phyloP scores from a whole-genome alignment of 2,113 vertebrate genomes.

The Pantherophis guttatus region DNA sequence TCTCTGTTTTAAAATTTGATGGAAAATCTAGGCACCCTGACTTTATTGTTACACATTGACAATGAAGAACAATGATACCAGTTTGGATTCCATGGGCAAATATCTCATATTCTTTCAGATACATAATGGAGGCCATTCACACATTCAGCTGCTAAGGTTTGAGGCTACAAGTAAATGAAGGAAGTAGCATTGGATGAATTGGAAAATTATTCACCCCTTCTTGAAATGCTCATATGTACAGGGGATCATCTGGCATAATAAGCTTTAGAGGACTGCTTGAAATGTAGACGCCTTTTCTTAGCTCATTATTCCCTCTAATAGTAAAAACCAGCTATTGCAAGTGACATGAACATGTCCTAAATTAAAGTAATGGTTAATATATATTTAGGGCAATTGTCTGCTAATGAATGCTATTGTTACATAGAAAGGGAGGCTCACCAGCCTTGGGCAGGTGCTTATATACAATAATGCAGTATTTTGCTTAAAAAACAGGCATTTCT shows the following conservation, averaged over 20 bases:
- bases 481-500: neutral
- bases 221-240: neutral
- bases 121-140: neutral
- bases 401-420: too few species aligned
- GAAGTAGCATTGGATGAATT: neutral
- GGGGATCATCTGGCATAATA: neutral
- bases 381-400: neutral
- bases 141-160: neutral
- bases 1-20: neutral
- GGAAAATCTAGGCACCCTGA: neutral
- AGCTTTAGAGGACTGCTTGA: neutral
- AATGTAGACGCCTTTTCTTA: neutral
- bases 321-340: neutral
- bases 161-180: neutral
- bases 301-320: neutral
- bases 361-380: neutral
- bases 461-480: neutral
- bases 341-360: neutral
- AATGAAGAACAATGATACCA: neutral
- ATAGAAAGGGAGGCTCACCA: neutral
- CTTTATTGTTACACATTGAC: neutral
- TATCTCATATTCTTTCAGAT: neutral
- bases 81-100: neutral
- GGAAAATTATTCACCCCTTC: neutral
- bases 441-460: neutral